These are phyloP conservation scores for Merodon equestris DNA, from an alignment of 2,888 invertebrate species.

Conservation along the genomic window DNA sequence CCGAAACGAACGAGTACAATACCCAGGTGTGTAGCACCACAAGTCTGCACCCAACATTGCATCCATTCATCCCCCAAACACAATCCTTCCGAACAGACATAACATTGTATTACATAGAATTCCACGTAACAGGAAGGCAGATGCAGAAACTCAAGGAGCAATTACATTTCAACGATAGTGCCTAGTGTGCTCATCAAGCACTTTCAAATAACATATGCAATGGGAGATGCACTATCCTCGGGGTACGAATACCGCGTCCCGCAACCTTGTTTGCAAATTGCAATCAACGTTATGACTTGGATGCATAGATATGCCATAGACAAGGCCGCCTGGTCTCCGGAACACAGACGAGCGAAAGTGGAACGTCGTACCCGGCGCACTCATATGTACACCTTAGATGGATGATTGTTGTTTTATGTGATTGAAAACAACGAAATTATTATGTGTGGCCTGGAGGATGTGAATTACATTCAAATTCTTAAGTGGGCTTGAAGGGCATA, in stretches of 20 bases:
- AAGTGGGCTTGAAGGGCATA: conserved; percentile 8
- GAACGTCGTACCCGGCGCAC: background rate
- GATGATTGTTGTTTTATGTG: background rate
- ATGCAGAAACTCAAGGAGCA: conserved; percentile 49
- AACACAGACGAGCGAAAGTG: conserved; percentile 1
- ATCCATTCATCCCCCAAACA: too few relatives aligned
- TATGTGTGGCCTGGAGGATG: background rate
- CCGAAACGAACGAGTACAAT: too few relatives aligned
- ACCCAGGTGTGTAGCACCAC: too few relatives aligned
- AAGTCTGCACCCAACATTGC: too few relatives aligned
- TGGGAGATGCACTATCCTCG: conserved; percentile 41
- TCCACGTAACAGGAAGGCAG: conserved; percentile 4
- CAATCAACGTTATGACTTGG: conserved; percentile 7
- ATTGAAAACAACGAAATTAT: background rate
- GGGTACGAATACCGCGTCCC: conserved; percentile 1
- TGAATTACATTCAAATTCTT: background rate
- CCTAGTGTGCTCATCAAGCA: conserved; percentile 29
- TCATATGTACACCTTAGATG: too few relatives aligned
- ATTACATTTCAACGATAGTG: conserved; percentile 46
- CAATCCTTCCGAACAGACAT: too few relatives aligned
- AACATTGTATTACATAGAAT: too few relatives aligned
- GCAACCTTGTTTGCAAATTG: background rate
- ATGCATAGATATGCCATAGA: background rate
- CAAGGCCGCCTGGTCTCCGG: background rate
- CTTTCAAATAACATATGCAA: conserved; percentile 47